A percentile compares a stretch with the other conserved stretches of the same genome.
Evolutionary conservation across 1,140 invertebrate species (phyloP).

Genomic region (Dendroctonus valens): DNA sequence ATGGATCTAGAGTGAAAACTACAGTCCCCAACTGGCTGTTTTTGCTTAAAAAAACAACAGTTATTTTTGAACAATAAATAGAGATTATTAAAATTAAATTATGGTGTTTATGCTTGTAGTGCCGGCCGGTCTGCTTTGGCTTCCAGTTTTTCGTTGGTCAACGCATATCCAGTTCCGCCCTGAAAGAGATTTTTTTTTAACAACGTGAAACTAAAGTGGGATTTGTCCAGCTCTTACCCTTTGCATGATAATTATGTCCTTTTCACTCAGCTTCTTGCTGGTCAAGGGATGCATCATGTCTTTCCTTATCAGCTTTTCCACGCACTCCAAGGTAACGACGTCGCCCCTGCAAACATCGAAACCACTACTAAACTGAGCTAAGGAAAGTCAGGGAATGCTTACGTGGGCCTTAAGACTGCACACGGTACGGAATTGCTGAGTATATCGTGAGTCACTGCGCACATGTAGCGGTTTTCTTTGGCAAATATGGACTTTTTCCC

Average conservation of each 20-base stretch:
- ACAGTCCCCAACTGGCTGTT: neutral
- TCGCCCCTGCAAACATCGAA: conserved; percentile 68
- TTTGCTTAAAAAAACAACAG: no score
- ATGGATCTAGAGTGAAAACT: no score
- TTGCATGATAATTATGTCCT: conserved; percentile 90
- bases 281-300: conserved; percentile 97
- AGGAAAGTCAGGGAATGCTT: conserved; percentile 48
- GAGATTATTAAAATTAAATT: conserved; percentile 4
- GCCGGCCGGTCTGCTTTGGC: conserved; percentile 84
- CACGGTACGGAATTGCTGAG: conserved; percentile 92
- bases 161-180: conserved; percentile 88
- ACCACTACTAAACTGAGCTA: neutral
- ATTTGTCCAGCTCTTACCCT: conserved; percentile 59
- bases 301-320: conserved; percentile 95
- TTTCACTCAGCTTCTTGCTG: conserved; percentile 81
- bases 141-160: conserved; percentile 79
- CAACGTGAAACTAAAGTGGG: conserved; percentile 32
- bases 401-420: conserved; percentile 89
- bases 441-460: conserved; percentile 95
- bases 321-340: conserved; percentile 94
- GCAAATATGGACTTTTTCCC: conserved; percentile 79
- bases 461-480: conserved; percentile 92
- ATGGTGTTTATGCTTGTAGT: conserved; percentile 69
- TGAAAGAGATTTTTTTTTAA: conserved; percentile 49
- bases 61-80: conserved; percentile 31